These are phyloP conservation scores for Pteruthius melanotis DNA, from an alignment of 2,113 vertebrate species.

Conservation along the genomic window DNA sequence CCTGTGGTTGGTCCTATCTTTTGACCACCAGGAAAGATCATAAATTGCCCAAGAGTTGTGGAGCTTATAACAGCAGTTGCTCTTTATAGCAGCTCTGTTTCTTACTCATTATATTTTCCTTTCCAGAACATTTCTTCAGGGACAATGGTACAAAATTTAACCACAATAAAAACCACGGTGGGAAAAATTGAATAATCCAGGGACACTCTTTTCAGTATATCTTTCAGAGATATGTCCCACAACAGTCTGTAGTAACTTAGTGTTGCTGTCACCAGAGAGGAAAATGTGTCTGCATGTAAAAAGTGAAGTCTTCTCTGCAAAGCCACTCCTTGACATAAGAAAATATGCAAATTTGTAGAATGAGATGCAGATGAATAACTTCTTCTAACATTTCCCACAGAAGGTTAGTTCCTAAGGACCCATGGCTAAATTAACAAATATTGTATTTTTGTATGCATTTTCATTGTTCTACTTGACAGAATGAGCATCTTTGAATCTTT, in stretches of 20 bases:
- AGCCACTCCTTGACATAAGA: neutral
- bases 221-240: neutral
- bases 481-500: neutral
- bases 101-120: neutral
- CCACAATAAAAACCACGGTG: neutral
- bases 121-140: neutral
- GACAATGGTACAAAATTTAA: neutral
- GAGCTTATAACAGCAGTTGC: neutral
- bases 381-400: neutral
- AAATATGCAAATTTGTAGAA: neutral
- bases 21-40: conserved; percentile 2
- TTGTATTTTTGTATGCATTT: neutral
- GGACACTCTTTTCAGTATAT: neutral
- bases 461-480: neutral
- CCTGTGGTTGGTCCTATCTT: neutral
- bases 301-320: neutral
- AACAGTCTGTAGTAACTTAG: neutral
- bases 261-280: neutral
- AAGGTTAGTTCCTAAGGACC: neutral
- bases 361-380: neutral
- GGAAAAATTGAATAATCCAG: neutral
- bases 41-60: neutral
- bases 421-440: neutral
- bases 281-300: neutral
- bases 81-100: neutral